These are phyloP conservation scores for Matsumurasca onukii DNA, from an alignment of 1,140 invertebrate genomes.

Conservation along the genomic window DNA sequence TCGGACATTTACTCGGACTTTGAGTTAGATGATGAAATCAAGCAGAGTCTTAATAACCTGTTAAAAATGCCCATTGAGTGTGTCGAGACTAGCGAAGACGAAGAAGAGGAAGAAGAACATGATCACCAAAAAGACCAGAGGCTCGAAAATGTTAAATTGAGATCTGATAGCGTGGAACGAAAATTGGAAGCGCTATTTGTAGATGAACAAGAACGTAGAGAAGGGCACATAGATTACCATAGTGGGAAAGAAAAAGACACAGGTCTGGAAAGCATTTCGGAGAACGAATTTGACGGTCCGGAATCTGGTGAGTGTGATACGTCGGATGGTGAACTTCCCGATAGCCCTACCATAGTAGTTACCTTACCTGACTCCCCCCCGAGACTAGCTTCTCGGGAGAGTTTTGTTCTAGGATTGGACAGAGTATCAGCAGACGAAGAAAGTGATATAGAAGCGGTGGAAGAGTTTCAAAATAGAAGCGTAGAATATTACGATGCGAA, in stretches of 20 bases:
- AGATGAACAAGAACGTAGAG: not conserved
- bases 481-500: not conserved
- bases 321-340: constrained; percentile 2
- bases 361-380: not conserved
- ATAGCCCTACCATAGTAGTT: constrained; percentile 7
- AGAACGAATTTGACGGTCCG: constrained; percentile 6
- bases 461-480: not conserved
- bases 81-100: not conserved
- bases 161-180: constrained; percentile 8
- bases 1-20: not conserved
- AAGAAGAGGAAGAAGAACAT: not conserved
- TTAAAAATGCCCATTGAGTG: not conserved
- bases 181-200: not conserved
- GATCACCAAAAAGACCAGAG: no score
- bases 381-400: no score
- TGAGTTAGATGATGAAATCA: constrained; percentile 12
- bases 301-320: constrained; percentile 21
- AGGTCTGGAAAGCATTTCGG: constrained; percentile 14
- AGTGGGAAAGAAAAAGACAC: not conserved
- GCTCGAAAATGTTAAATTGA: not conserved
- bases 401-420: not conserved
- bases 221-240: no score
- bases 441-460: not conserved
- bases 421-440: not conserved
- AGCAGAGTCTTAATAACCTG: not conserved